Conservation (phyloP, 2,797 vertebrate species). For the Paratrypauchen microcephalus region DNA sequence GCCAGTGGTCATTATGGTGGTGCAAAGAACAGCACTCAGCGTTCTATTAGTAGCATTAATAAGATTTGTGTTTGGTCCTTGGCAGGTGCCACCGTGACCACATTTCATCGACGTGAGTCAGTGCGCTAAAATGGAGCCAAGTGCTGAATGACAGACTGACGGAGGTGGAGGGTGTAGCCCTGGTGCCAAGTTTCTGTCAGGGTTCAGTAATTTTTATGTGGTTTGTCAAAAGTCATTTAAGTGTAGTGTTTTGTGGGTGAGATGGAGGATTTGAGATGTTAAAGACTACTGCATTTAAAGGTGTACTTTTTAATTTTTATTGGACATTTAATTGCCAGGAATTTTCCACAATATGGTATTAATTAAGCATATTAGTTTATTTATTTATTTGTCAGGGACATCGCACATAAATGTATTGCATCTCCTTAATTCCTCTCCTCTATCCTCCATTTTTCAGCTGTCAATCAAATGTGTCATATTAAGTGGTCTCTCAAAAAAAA, state of each 20-base stretch:
- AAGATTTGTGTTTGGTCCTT: constrained; percentile 18
- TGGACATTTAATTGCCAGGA: too few relatives aligned
- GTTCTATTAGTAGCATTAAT: constrained; percentile 15
- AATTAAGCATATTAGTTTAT: too few relatives aligned
- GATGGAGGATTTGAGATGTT: not conserved
- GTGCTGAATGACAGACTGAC: not conserved
- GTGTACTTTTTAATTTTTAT: too few relatives aligned
- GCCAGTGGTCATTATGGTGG: constrained; percentile 12
- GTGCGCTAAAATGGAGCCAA: not conserved
- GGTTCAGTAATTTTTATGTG: not conserved
- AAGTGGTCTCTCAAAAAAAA: too few relatives aligned
- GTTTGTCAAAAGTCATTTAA: not conserved
- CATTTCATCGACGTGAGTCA: not conserved
- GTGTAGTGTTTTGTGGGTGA: too few relatives aligned
- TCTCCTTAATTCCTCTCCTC: too few relatives aligned
- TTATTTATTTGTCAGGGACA: too few relatives aligned
- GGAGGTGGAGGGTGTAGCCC: not conserved
- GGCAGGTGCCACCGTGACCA: not conserved
- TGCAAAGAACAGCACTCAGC: constrained; percentile 22
- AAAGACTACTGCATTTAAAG: not conserved
- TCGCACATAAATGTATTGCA: too few relatives aligned
- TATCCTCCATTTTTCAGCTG: too few relatives aligned
- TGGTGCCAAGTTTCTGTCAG: not conserved
- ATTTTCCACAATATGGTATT: too few relatives aligned
- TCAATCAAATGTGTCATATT: too few relatives aligned